Conservation (phyloP, 2,888 invertebrate genomes). For the Resseliella maxima region DNA sequence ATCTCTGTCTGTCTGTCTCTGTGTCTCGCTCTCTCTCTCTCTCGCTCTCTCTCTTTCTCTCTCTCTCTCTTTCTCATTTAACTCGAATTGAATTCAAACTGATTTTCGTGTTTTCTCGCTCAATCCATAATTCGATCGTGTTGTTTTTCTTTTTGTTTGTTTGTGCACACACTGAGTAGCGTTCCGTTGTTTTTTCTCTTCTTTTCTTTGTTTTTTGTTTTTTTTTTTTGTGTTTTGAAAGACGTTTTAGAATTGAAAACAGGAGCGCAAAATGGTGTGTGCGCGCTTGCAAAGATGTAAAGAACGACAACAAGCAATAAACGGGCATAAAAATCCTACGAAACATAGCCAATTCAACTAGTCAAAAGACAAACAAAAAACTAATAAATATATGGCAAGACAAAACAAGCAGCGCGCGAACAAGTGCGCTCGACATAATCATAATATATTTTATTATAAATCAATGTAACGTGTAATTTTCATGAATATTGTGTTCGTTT, state of each 20-base stretch:
- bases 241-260: too few relatives aligned
- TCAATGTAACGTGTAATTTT: constrained; percentile 53
- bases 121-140: not conserved
- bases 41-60: too few relatives aligned
- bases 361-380: constrained; percentile 49
- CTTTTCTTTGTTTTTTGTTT: too few relatives aligned
- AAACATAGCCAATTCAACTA: constrained; percentile 3
- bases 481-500: constrained; percentile 48
- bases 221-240: not conserved
- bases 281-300: not conserved
- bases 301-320: not conserved
- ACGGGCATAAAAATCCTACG: not conserved
- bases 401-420: constrained; percentile 51
- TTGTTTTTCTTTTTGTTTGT: not conserved
- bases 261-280: too few relatives aligned
- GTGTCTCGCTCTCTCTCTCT: too few relatives aligned
- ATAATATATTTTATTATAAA: constrained; percentile 53
- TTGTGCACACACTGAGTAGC: not conserved
- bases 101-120: too few relatives aligned
- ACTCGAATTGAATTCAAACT: too few relatives aligned
- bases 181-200: too few relatives aligned
- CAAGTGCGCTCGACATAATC: constrained; percentile 46
- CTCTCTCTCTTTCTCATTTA: too few relatives aligned
- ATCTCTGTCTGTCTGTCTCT: too few relatives aligned
- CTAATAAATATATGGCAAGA: constrained; percentile 53